Evolutionary conservation across 1,140 invertebrate genomes (phyloP).

Genomic region (Monochamus saltuarius): DNA sequence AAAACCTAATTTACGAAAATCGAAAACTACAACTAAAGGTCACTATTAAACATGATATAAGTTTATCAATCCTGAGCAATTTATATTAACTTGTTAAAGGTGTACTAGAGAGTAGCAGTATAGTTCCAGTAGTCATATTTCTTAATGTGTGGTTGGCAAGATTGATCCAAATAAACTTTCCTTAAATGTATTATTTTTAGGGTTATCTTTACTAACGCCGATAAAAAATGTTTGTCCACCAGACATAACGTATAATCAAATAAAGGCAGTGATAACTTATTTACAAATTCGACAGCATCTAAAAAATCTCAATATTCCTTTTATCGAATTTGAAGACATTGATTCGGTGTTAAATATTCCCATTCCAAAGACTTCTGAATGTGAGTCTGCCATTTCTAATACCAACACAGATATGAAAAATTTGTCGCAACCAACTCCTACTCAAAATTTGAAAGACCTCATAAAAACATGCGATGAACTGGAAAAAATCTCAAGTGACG

Average conservation of each 20-base stretch:
- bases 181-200: background rate
- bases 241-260: slow-evolving; percentile 34
- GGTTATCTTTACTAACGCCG: slow-evolving; percentile 14
- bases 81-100: too few species aligned
- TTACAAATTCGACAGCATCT: slow-evolving; percentile 36
- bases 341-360: background rate
- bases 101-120: too few species aligned
- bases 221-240: slow-evolving; percentile 33
- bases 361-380: background rate
- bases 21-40: too few species aligned
- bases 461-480: slow-evolving; percentile 15
- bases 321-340: slow-evolving; percentile 40
- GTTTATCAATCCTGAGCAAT: too few species aligned
- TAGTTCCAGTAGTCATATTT: too few species aligned
- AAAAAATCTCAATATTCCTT: slow-evolving; percentile 24
- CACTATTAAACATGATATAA: too few species aligned
- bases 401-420: background rate
- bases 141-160: too few species aligned
- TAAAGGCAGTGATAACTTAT: slow-evolving; percentile 36
- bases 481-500: slow-evolving; percentile 3
- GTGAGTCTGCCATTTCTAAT: background rate
- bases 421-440: background rate
- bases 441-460: background rate
- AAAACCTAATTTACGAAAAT: too few species aligned
- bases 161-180: too few species aligned